Evolutionary conservation across 2,797 vertebrate genomes (phyloP).

Genomic region (Eutrigla gurnardus): DNA sequence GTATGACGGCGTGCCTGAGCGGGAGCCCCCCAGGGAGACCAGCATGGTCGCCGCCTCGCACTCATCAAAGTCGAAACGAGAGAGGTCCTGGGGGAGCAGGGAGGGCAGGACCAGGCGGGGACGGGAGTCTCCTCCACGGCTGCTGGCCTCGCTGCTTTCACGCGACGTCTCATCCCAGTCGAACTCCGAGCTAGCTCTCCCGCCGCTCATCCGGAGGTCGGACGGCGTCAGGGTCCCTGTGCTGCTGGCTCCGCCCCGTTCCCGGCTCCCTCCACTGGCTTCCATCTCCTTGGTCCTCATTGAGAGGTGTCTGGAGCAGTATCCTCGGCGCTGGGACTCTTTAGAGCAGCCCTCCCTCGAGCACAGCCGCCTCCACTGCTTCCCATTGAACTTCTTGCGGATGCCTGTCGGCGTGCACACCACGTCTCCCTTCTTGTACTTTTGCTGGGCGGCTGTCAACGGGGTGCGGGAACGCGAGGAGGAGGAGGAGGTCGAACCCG

Average conservation of each 20-base stretch:
- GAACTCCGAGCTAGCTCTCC: conserved; percentile 89
- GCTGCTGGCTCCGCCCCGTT: conserved; percentile 89
- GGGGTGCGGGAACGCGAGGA: conserved; percentile 90
- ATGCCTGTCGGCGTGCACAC: conserved; percentile 95
- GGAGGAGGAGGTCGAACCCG: conserved; percentile 79
- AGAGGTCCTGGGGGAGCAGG: conserved; percentile 86
- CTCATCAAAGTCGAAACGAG: conserved; percentile 94
- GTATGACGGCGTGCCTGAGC: conserved; percentile 91
- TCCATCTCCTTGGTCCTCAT: conserved; percentile 98
- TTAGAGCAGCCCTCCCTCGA: conserved; percentile 94
- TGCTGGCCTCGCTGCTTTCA: conserved; percentile 93
- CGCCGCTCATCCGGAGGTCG: conserved; percentile 84
- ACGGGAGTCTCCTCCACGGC: conserved; percentile 90
- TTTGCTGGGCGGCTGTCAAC: conserved; percentile 91
- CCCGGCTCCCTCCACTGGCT: conserved; percentile 84
- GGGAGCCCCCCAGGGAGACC: conserved; percentile 92
- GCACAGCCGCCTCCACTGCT: conserved; percentile 94
- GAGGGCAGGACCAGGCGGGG: conserved; percentile 91
- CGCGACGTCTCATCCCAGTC: conserved; percentile 95
- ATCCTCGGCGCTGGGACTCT: conserved; percentile 92
- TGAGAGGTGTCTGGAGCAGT: conserved; percentile 95
- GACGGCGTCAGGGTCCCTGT: conserved; percentile 91
- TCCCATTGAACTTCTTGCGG: conserved; percentile 95
- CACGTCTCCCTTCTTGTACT: conserved; percentile 96
- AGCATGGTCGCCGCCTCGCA: conserved; percentile 95